A percentile compares a stretch with the other conserved stretches of the same genome.
Conservation (phyloP, 1,140 invertebrate species). For the Cecropterus lyciades region DNA sequence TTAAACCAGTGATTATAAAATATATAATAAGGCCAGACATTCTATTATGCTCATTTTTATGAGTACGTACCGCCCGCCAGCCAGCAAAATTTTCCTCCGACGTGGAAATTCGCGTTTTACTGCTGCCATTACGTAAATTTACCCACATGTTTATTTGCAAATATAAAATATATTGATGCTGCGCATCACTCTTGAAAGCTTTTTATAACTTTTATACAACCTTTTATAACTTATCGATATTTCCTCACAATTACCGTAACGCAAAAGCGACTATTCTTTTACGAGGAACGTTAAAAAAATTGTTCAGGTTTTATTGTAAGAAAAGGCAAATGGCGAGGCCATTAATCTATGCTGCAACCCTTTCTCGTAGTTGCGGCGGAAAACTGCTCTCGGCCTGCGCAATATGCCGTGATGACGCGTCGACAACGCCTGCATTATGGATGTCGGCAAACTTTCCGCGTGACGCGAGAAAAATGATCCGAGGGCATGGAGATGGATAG, state of each 20-base stretch:
- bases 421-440: constrained; percentile 79
- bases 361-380: constrained; percentile 43
- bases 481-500: constrained; percentile 57
- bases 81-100: constrained; percentile 49
- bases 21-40: constrained; percentile 31
- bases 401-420: constrained; percentile 79
- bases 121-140: constrained; percentile 78
- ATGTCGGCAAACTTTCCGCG: constrained; percentile 70
- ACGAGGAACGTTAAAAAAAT: neutral
- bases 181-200: constrained; percentile 47
- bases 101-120: constrained; percentile 62
- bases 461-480: constrained; percentile 83
- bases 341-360: constrained; percentile 71
- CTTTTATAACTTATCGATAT: constrained; percentile 30
- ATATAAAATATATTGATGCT: constrained; percentile 71
- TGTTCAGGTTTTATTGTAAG: neutral
- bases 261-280: constrained; percentile 1
- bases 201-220: constrained; percentile 45
- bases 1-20: constrained; percentile 16
- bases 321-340: constrained; percentile 39
- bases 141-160: constrained; percentile 79
- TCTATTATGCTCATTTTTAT: constrained; percentile 50
- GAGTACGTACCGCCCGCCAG: constrained; percentile 43
- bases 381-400: constrained; percentile 43
- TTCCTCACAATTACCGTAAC: too few species aligned